A percentile compares a stretch with the other conserved stretches of the same genome.
phyloP scores from a whole-genome alignment of 2,797 vertebrate genomes.

The Gadopsis marmoratus region DNA sequence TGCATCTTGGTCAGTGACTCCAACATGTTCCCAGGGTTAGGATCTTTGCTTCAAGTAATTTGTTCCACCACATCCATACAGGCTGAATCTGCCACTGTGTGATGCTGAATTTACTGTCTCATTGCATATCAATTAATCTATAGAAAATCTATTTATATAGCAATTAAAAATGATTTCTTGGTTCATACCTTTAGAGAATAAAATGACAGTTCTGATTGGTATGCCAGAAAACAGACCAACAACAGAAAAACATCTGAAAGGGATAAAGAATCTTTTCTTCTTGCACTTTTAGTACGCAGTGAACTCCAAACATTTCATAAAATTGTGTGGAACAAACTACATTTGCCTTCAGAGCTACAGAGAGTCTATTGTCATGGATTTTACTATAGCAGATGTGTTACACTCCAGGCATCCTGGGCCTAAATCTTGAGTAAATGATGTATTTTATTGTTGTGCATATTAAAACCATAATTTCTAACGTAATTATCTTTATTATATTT shows the following conservation, averaged over 20 bases:
- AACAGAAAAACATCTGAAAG: slow-evolving; percentile 19
- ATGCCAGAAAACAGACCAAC: neutral
- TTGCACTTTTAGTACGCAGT: slow-evolving; percentile 2
- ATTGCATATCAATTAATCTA: neutral
- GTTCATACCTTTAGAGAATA: neutral
- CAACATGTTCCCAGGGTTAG: neutral
- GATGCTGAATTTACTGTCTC: neutral
- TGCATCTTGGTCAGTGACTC: neutral
- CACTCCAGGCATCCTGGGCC: neutral
- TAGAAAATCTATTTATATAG: neutral
- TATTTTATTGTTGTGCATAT: slow-evolving; percentile 1
- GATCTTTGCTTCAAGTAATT: neutral
- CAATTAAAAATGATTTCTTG: neutral
- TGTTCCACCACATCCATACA: neutral
- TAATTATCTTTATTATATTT: neutral
- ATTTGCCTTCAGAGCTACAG: slow-evolving; percentile 1
- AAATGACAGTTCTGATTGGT: neutral
- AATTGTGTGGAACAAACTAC: slow-evolving; percentile 5
- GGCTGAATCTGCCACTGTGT: neutral
- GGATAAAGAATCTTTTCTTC: slow-evolving; percentile 15
- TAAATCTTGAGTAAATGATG: neutral
- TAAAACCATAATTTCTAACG: slow-evolving; percentile 10
- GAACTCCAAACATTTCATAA: slow-evolving; percentile 13
- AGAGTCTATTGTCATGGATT: neutral
- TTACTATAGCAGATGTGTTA: slow-evolving; percentile 17